phyloP scores from a whole-genome alignment of 2,113 vertebrate species.

The Sceloporus tristichus region DNA sequence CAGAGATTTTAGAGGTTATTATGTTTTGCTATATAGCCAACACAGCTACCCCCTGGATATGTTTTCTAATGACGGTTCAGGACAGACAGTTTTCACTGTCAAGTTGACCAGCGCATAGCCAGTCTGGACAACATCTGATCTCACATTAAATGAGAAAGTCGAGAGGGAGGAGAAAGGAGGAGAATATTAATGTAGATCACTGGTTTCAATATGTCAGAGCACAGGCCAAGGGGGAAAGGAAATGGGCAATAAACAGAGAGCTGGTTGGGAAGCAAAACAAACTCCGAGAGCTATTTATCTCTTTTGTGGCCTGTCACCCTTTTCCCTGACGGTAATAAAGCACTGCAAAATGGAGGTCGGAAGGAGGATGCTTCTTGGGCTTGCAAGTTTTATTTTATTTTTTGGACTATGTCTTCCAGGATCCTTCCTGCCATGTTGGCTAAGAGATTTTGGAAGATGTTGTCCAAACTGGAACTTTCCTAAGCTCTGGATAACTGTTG shows the following conservation, averaged over 20 bases:
- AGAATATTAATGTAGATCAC: not conserved
- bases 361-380: not conserved
- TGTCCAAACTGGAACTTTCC: not conserved
- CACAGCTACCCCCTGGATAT: too few relatives aligned
- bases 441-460: not conserved
- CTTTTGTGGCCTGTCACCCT: not conserved
- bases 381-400: not conserved
- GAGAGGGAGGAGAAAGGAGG: too few relatives aligned
- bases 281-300: not conserved
- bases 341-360: not conserved
- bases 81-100: not conserved
- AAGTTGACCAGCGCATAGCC: not conserved
- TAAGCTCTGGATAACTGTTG: too few relatives aligned
- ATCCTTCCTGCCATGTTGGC: not conserved
- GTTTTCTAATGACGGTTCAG: not conserved
- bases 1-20: too few relatives aligned
- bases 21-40: too few relatives aligned
- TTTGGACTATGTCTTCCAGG: not conserved
- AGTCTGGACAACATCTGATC: not conserved
- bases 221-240: not conserved
- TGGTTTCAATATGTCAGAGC: not conserved
- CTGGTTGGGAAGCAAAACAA: not conserved
- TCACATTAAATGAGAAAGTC: not conserved
- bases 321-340: not conserved
- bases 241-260: slow-evolving; percentile 20